phyloP scores from a whole-genome alignment of 2,888 invertebrate species.

The Scaptomyza parva region DNA sequence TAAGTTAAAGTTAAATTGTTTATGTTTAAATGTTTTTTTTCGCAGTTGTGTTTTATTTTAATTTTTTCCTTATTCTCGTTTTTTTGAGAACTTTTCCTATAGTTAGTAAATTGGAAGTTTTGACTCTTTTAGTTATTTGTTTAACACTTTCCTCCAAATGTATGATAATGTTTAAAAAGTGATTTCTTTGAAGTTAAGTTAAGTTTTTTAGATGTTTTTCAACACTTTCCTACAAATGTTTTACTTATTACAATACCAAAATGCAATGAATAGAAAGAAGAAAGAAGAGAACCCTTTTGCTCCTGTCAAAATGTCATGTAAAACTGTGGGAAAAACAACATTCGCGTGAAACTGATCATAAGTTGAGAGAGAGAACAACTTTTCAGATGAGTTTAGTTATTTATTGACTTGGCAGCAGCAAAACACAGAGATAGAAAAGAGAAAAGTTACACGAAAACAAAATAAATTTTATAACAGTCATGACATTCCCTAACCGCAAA shows the following conservation, averaged over 20 bases:
- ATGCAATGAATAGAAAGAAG: too few species aligned
- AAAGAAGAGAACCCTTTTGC: constrained; percentile 9
- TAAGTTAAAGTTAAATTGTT: constrained; percentile 47
- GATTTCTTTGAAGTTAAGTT: too few species aligned
- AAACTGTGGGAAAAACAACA: constrained; percentile 33
- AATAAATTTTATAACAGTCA: constrained; percentile 67
- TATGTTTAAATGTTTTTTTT: constrained; percentile 14
- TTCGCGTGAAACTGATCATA: constrained; percentile 14
- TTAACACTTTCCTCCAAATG: too few species aligned
- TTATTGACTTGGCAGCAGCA: constrained; percentile 67
- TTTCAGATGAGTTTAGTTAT: constrained; percentile 54
- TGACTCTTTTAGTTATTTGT: too few species aligned
- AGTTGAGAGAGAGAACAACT: constrained; percentile 36
- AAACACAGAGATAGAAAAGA: too few species aligned
- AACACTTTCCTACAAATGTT: too few species aligned
- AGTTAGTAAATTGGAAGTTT: too few species aligned
- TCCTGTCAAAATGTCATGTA: constrained; percentile 72
- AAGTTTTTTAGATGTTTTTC: too few species aligned
- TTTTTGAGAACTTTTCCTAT: too few species aligned
- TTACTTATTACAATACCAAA: background rate
- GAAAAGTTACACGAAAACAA: constrained; percentile 68
- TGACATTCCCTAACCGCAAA: too few species aligned
- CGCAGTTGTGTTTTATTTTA: constrained; percentile 13
- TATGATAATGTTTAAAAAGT: too few species aligned
- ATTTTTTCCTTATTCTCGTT: too few species aligned